phyloP scores from a whole-genome alignment of 2,113 vertebrate genomes.

The Phalacrocorax brasilianus region DNA sequence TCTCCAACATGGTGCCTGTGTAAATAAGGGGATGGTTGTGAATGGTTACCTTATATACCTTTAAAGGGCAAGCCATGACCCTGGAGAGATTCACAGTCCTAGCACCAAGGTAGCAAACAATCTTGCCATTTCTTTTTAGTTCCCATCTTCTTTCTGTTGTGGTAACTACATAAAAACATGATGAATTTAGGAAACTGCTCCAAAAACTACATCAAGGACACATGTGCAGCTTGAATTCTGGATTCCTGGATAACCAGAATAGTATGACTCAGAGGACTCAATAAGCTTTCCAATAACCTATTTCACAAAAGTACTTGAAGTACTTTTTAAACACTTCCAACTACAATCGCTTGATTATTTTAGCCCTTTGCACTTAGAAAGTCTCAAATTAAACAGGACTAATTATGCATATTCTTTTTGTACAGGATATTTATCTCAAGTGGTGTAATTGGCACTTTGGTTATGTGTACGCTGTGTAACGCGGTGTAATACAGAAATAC shows the following conservation, averaged over 20 bases:
- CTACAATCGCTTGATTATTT: neutral
- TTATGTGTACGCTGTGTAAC: neutral
- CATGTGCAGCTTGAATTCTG: neutral
- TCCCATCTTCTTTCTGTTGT: neutral
- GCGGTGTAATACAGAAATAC: neutral
- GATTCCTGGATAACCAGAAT: neutral
- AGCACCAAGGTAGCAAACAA: neutral
- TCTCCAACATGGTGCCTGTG: neutral
- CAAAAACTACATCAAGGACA: neutral
- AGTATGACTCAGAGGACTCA: neutral
- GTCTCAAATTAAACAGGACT: neutral
- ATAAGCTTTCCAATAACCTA: neutral
- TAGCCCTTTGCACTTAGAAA: conserved; percentile 34
- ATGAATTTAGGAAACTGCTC: neutral
- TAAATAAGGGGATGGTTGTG: neutral
- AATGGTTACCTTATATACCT: neutral
- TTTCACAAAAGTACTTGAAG: neutral
- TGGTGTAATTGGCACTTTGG: neutral
- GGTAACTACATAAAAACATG: neutral
- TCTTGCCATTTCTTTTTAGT: neutral
- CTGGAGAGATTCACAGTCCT: neutral
- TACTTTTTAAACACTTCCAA: neutral
- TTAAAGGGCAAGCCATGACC: neutral
- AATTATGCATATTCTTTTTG: conserved; percentile 18
- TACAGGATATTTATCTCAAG: conserved; percentile 29